Conservation (phyloP, 1,140 invertebrate species). For the Temnothorax longispinosus region DNA sequence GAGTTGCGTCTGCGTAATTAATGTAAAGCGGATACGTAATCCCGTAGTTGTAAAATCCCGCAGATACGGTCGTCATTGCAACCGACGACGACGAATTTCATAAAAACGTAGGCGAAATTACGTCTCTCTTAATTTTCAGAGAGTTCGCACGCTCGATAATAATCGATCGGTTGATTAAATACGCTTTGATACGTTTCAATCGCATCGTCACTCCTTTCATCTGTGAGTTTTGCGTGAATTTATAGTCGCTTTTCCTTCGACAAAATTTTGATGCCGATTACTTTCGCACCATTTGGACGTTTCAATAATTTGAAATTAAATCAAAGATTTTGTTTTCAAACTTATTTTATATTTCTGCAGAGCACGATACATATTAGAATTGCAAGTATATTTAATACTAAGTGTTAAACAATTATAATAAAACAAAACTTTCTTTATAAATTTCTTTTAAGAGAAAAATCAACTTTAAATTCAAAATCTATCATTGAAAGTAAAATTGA, state of each 20-base stretch:
- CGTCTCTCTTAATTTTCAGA: slow-evolving; percentile 15
- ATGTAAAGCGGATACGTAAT: slow-evolving; percentile 71
- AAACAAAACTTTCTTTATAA: neutral
- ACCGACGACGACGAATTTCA: neutral
- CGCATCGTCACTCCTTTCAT: neutral
- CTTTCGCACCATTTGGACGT: neutral
- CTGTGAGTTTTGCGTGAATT: neutral
- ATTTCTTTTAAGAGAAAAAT: neutral
- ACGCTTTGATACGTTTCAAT: slow-evolving; percentile 8
- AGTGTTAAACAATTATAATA: neutral
- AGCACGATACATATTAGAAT: neutral
- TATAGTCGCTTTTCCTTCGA: neutral
- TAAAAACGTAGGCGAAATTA: slow-evolving; percentile 1
- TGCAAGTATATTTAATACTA: neutral
- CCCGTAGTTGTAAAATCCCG: slow-evolving; percentile 3
- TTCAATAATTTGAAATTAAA: slow-evolving; percentile 3
- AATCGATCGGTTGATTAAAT: slow-evolving; percentile 34
- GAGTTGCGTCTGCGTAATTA: slow-evolving; percentile 66
- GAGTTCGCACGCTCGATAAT: neutral
- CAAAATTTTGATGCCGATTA: neutral
- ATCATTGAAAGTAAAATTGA: neutral
- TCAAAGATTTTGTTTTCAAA: neutral
- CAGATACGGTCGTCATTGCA: slow-evolving; percentile 12
- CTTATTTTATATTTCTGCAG: neutral
- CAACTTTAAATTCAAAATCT: neutral